Evolutionary conservation across 2,888 invertebrate species (phyloP).

Genomic region (Andrena camellia): DNA sequence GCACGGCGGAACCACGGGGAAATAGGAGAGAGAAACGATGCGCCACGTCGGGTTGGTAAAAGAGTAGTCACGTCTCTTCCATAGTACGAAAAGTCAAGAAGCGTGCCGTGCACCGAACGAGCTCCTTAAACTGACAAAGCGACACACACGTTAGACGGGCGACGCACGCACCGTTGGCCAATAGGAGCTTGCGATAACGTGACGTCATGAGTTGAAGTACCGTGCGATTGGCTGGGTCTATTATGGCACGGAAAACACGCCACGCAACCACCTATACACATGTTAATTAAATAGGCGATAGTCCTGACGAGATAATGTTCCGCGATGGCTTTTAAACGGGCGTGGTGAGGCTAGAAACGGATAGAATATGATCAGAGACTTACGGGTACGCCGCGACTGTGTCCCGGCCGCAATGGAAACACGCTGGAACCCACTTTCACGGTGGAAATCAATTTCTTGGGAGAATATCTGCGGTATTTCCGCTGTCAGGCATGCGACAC

Average conservation of each 20-base stretch:
- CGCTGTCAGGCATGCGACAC: constrained; percentile 53
- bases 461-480: constrained; percentile 54
- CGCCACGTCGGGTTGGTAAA: constrained; percentile 33
- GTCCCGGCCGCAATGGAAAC: constrained; percentile 71
- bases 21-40: constrained; percentile 54
- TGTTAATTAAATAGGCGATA: constrained; percentile 82
- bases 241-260: constrained; percentile 84
- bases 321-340: constrained; percentile 70
- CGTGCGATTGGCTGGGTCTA: constrained; percentile 82
- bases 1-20: constrained; percentile 55
- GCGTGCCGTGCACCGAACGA: constrained; percentile 71
- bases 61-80: constrained; percentile 29
- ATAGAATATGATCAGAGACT: constrained; percentile 57
- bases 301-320: constrained; percentile 73
- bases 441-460: constrained; percentile 68
- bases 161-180: constrained; percentile 75
- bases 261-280: constrained; percentile 84
- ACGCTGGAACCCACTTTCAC: constrained; percentile 68
- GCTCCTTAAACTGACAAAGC: constrained; percentile 75
- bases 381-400: constrained; percentile 61
- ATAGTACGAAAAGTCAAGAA: constrained; percentile 66
- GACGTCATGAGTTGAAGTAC: constrained; percentile 80
- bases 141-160: constrained; percentile 74
- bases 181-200: constrained; percentile 71
- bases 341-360: constrained; percentile 67